Evolutionary conservation across 2,113 vertebrate genomes (phyloP).

Genomic region (Dinomys branickii): DNA sequence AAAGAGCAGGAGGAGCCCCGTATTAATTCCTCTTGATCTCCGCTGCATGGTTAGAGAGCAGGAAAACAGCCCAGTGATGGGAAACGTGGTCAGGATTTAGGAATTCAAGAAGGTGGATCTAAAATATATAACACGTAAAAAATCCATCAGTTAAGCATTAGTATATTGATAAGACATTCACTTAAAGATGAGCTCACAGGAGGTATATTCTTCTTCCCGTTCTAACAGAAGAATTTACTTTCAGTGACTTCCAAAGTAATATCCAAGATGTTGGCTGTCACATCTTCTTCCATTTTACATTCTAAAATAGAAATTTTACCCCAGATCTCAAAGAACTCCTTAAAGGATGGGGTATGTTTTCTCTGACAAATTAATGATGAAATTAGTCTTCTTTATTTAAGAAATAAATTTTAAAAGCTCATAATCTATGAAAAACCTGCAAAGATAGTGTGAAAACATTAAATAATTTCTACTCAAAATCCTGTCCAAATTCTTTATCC

Average conservation of each 20-base stretch:
- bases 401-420: neutral
- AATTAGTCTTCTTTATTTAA: neutral
- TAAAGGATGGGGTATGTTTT: neutral
- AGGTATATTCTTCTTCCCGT: neutral
- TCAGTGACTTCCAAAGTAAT: neutral
- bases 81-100: neutral
- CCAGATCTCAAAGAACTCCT: neutral
- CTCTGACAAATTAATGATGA: neutral
- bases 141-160: neutral
- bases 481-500: neutral
- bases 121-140: slow-evolving; percentile 72
- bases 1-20: slow-evolving; percentile 91
- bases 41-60: slow-evolving; percentile 80
- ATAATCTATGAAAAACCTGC: neutral
- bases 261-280: neutral
- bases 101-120: slow-evolving; percentile 72
- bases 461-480: slow-evolving; percentile 28
- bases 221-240: neutral
- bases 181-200: neutral
- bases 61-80: neutral
- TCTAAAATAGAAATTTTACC: slow-evolving; percentile 3
- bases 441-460: neutral
- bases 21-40: slow-evolving; percentile 85
- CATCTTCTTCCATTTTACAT: neutral
- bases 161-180: neutral